A percentile compares a stretch with the other conserved stretches of the same genome.
Conservation (phyloP, 2,888 invertebrate genomes). For the Acrocyrtus sp. region DNA sequence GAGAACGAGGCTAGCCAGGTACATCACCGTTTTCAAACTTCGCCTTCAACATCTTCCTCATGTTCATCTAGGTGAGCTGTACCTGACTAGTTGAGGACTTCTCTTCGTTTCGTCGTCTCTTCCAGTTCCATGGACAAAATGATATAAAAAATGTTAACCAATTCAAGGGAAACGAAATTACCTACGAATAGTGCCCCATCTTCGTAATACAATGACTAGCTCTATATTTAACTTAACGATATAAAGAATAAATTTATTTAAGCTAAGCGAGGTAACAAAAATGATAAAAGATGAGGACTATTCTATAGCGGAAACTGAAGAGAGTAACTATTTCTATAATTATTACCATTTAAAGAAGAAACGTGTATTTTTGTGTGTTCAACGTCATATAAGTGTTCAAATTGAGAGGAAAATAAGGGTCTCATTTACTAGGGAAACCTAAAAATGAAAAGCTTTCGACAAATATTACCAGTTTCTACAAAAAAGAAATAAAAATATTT, state of each 20-base stretch:
- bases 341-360: neutral
- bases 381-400: slow-evolving; percentile 33
- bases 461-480: slow-evolving; percentile 16
- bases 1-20: slow-evolving; percentile 35
- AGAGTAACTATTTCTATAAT: neutral
- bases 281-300: too few species aligned
- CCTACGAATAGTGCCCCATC: too few species aligned
- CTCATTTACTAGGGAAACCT: slow-evolving; percentile 40
- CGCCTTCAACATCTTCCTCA: slow-evolving; percentile 12
- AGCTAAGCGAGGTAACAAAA: too few species aligned
- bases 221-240: too few species aligned
- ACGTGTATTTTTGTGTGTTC: slow-evolving; percentile 34
- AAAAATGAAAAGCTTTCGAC: too few species aligned
- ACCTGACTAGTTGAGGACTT: slow-evolving; percentile 27
- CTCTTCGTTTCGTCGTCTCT: slow-evolving; percentile 29
- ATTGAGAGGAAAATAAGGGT: slow-evolving; percentile 34
- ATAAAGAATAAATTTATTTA: too few species aligned
- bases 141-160: too few species aligned
- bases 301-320: neutral
- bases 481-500: slow-evolving; percentile 10
- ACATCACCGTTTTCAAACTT: slow-evolving; percentile 3
- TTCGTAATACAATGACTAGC: too few species aligned
- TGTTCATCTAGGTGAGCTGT: slow-evolving; percentile 32
- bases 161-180: too few species aligned
- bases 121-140: too few species aligned